These are phyloP conservation scores for Polydrusus pterygomalis DNA, from an alignment of 2,888 invertebrate genomes.

Conservation along the genomic window DNA sequence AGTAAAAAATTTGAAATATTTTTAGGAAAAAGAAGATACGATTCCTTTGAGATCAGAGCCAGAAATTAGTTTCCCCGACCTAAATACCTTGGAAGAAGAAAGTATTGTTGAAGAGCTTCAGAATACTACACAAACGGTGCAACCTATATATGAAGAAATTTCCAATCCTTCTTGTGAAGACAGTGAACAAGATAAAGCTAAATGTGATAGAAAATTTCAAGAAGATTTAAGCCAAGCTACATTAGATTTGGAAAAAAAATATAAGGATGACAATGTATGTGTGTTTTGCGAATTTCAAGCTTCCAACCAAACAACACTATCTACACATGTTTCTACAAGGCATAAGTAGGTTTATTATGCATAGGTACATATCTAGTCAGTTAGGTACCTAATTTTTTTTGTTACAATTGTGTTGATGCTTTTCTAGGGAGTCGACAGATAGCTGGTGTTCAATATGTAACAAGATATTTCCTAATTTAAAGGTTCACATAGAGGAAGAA, in stretches of 20 bases:
- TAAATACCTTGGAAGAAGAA: background rate
- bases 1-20: background rate
- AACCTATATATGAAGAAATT: background rate
- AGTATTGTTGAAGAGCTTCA: background rate
- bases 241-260: background rate
- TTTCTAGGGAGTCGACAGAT: background rate
- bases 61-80: background rate
- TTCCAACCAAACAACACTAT: background rate
- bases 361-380: no score
- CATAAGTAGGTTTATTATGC: background rate
- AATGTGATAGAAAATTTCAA: background rate
- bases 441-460: constrained; percentile 6
- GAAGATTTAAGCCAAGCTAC: background rate
- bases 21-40: constrained; percentile 4
- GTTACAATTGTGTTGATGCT: no score
- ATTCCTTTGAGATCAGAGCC: no score
- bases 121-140: background rate
- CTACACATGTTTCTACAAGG: background rate
- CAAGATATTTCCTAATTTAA: background rate
- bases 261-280: background rate
- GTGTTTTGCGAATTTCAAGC: background rate
- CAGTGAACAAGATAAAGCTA: background rate
- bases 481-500: background rate
- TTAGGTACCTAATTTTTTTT: no score
- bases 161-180: background rate